Evolutionary conservation across 2,888 invertebrate genomes (phyloP).

Genomic region (Willowsia nigromaculata): DNA sequence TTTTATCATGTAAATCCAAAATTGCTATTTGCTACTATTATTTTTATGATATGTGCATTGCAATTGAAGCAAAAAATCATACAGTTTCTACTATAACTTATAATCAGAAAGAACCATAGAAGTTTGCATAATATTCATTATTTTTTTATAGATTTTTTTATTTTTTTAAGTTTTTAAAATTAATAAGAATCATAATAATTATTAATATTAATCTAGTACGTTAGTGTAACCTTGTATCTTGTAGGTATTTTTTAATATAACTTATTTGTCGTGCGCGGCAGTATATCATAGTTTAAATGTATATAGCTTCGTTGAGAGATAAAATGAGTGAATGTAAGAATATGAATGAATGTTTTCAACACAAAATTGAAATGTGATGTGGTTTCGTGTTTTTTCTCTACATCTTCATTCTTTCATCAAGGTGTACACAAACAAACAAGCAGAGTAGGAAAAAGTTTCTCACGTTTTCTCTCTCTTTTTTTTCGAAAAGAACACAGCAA

Average conservation of each 20-base stretch:
- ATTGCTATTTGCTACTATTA: background rate
- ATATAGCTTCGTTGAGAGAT: slow-evolving; percentile 19
- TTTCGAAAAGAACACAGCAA: slow-evolving; percentile 51
- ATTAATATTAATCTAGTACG: slow-evolving; percentile 25
- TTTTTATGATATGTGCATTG: background rate
- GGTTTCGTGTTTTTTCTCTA: background rate
- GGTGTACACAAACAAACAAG: slow-evolving; percentile 40
- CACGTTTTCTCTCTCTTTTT: background rate
- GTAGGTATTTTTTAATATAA: background rate
- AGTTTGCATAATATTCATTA: background rate
- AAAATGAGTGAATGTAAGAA: slow-evolving; percentile 16
- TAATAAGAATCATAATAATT: slow-evolving; percentile 37
- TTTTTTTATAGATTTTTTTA: background rate
- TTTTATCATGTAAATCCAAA: slow-evolving; percentile 11
- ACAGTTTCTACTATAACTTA: background rate
- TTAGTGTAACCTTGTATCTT: slow-evolving; percentile 48
- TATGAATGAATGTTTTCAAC: slow-evolving; percentile 32
- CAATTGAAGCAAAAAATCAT: slow-evolving; percentile 14
- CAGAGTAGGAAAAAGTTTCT: background rate
- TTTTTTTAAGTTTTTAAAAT: slow-evolving; percentile 15
- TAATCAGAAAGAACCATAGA: background rate
- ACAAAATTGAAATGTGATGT: slow-evolving; percentile 14
- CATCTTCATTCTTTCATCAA: background rate
- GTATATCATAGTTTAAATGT: background rate
- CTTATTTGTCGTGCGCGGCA: slow-evolving; percentile 41